These are phyloP conservation scores for Lepidonotus clava DNA, from an alignment of 2,888 invertebrate genomes.

Conservation along the genomic window DNA sequence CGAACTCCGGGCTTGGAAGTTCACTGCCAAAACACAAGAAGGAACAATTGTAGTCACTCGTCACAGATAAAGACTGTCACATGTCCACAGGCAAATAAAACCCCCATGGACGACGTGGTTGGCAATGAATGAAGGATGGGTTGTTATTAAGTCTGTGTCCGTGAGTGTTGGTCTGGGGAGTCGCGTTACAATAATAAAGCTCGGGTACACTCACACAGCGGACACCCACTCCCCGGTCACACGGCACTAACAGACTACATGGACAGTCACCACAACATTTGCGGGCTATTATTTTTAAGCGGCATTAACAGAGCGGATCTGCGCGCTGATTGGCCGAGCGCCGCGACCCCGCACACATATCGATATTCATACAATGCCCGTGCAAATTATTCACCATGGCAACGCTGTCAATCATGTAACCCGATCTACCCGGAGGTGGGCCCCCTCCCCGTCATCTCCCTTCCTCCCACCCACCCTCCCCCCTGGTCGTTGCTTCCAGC, in stretches of 20 bases:
- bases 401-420: slow-evolving; percentile 61
- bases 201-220: background rate
- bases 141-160: background rate
- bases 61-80: too few relatives aligned
- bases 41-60: background rate
- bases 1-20: slow-evolving; percentile 54
- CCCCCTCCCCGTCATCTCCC: background rate
- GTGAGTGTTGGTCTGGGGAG: background rate
- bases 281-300: slow-evolving; percentile 53
- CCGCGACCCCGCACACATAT: slow-evolving; percentile 58
- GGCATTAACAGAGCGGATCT: slow-evolving; percentile 48
- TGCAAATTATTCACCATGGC: slow-evolving; percentile 58
- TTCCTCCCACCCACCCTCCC: background rate
- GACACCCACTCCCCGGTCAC: background rate
- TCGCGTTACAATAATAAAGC: slow-evolving; percentile 50
- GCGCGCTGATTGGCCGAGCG: slow-evolving; percentile 55
- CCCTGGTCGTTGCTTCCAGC: background rate
- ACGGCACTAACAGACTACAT: background rate
- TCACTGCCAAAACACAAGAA: slow-evolving; percentile 52
- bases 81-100: too few relatives aligned
- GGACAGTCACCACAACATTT: slow-evolving; percentile 46
- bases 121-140: too few relatives aligned
- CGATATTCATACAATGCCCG: slow-evolving; percentile 59
- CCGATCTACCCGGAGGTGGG: slow-evolving; percentile 47
- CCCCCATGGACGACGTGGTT: too few relatives aligned